phyloP scores from a whole-genome alignment of 2,888 invertebrate genomes.

The Cheilosia scutellata region DNA sequence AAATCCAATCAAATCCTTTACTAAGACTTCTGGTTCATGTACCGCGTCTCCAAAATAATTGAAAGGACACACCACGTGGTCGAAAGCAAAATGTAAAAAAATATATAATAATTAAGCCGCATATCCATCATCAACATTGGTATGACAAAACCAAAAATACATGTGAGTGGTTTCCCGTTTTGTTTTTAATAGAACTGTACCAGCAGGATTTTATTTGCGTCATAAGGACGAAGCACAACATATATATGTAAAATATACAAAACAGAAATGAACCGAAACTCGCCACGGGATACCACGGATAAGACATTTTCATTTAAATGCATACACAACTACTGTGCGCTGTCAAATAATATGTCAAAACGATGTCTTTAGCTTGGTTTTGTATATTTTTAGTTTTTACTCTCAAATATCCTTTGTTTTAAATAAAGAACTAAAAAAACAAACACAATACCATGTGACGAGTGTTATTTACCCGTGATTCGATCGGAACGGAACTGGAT shows the following conservation, averaged over 20 bases:
- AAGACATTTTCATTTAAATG: slow-evolving; percentile 72
- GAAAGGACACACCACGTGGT: slow-evolving; percentile 71
- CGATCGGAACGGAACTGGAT: slow-evolving; percentile 51
- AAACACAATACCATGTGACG: neutral
- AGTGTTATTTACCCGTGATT: slow-evolving; percentile 57
- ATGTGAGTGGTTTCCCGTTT: slow-evolving; percentile 18
- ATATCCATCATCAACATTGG: slow-evolving; percentile 42
- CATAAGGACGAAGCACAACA: slow-evolving; percentile 49
- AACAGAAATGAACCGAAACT: slow-evolving; percentile 51
- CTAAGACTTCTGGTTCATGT: slow-evolving; percentile 25
- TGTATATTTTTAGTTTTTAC: slow-evolving; percentile 40
- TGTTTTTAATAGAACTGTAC: slow-evolving; percentile 46
- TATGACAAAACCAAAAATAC: slow-evolving; percentile 35
- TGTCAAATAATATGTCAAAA: slow-evolving; percentile 75
- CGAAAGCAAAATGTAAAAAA: slow-evolving; percentile 29
- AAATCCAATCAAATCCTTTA: neutral
- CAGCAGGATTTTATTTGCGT: slow-evolving; percentile 60
- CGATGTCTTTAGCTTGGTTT: slow-evolving; percentile 49
- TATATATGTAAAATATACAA: slow-evolving; percentile 7
- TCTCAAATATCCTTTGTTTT: slow-evolving; percentile 61
- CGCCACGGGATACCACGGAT: slow-evolving; percentile 74
- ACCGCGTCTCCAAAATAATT: slow-evolving; percentile 23
- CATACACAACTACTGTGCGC: slow-evolving; percentile 45
- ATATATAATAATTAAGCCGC: slow-evolving; percentile 51
- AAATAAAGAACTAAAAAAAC: neutral